Evolutionary conservation across 2,113 vertebrate species (phyloP), one percentile per base, ranked within the genome.

Genomic region (Pardalotus punctatus): DNA sequence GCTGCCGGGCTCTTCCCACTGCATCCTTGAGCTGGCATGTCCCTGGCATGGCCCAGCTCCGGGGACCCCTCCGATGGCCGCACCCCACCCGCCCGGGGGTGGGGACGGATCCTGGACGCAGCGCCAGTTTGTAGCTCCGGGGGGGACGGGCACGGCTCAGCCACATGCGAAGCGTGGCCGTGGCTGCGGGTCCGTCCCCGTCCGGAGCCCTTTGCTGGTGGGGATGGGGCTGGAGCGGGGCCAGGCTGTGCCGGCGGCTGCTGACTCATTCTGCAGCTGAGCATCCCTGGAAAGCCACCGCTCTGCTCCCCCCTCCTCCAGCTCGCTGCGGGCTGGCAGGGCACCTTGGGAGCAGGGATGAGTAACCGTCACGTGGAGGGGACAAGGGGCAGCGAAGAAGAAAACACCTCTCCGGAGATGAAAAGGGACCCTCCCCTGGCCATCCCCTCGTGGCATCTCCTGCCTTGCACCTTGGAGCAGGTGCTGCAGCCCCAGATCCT

Each of bases 181-280:
- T 10, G 36, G 35, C 48, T 35, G 48, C 29, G 85, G 40, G 1
- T 36, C 66, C 27, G 58, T 31, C 14, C 62, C 53, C 38, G 23
- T 23, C 15, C 61, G 33, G 51, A 79, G 86, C n/a, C 60, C 47
- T 58, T 86, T 33, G 40, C 16, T 1, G 10, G 1, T 29, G 47
- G 29, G 60, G 56, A 24, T 1, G 18, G n/a, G 61, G 17, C 57
- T 95, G 95, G 95, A 95, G 90, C 48, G 2, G 31, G 43, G 92
- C 96, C 96, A 97, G 82, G 6, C 66, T 13, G 70, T 81, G 95
- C 53, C 84, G 35, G 56, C 36, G 84, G 87, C 92, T 96, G 96
- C 96, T 97, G 96, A 96, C 96, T 97, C 96, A 97, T 93, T 90
- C 96, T 94, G 94, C 96, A 94, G 95, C 92, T 87, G 77, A 91